Conservation (phyloP, 2,113 vertebrate genomes). For the Gambusia holbrooki region DNA sequence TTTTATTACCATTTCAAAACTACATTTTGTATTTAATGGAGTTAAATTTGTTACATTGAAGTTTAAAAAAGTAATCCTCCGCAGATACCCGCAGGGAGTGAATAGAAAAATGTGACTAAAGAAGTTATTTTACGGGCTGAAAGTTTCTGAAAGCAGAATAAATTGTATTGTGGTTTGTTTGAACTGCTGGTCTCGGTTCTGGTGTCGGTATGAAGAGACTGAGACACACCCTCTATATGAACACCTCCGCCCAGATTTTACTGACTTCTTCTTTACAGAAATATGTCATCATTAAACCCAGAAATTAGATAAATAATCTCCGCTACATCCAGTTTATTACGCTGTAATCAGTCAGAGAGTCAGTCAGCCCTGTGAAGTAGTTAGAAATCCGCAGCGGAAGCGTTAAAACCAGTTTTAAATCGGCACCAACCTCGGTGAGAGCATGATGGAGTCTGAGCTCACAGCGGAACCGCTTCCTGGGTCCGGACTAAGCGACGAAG, state of each 20-base stretch:
- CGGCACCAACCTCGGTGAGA: conserved; percentile 61
- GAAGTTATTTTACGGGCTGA: too few relatives aligned
- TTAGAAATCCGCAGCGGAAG: not conserved
- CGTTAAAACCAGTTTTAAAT: too few relatives aligned
- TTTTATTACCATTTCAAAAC: too few relatives aligned
- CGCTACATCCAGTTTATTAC: not conserved
- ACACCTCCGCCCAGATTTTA: not conserved
- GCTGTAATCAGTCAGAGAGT: not conserved
- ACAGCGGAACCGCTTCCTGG: not conserved
- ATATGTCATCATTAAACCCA: not conserved
- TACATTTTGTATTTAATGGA: too few relatives aligned
- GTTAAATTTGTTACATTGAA: too few relatives aligned
- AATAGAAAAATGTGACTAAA: too few relatives aligned
- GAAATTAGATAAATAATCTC: not conserved
- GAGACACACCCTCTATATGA: conserved; percentile 16
- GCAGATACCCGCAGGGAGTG: too few relatives aligned
- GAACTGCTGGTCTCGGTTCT: not conserved
- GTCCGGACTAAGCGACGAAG: not conserved
- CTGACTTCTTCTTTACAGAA: not conserved
- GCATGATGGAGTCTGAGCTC: conserved; percentile 33
- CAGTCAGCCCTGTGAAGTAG: not conserved
- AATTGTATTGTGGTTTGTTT: not conserved
- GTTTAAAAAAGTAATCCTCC: too few relatives aligned
- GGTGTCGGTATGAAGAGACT: not conserved
- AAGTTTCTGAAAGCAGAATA: not conserved